Conservation (phyloP, 2,888 invertebrate genomes). For the Cataglyphis albicans region DNA sequence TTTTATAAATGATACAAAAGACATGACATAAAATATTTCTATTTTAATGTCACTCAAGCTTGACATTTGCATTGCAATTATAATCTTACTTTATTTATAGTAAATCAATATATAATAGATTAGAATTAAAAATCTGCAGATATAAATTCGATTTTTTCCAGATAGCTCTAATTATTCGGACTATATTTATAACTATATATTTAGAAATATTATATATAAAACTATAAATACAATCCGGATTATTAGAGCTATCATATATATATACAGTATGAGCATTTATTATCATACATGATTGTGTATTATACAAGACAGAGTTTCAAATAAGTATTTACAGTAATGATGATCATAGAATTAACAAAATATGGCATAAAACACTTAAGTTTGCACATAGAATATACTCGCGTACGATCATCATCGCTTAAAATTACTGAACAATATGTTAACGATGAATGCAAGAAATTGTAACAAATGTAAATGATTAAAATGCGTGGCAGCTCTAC, state of each 20-base stretch:
- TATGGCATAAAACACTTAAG: conserved; percentile 31
- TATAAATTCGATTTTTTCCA: not conserved
- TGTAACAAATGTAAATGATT: not conserved
- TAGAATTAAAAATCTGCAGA: not conserved
- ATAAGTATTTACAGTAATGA: conserved; percentile 63
- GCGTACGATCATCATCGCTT: not conserved
- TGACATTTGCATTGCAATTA: not conserved
- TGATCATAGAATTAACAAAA: conserved; percentile 51
- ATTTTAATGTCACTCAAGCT: not conserved
- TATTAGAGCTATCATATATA: not conserved
- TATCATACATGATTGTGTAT: conserved; percentile 60
- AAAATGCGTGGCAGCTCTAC: not conserved
- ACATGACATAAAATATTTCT: too few species aligned
- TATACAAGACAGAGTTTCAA: conserved; percentile 59
- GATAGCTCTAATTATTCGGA: too few species aligned
- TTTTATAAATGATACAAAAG: too few species aligned
- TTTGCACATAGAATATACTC: not conserved
- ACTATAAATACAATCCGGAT: not conserved
- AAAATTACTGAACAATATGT: not conserved
- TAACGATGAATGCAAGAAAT: not conserved
- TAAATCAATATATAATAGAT: too few species aligned
- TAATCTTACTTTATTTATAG: too few species aligned
- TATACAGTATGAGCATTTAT: conserved; percentile 51
- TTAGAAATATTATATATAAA: not conserved
- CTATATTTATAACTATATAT: not conserved